Evolutionary conservation across 2,113 vertebrate genomes (phyloP).

Genomic region (Cinclus mexicanus): DNA sequence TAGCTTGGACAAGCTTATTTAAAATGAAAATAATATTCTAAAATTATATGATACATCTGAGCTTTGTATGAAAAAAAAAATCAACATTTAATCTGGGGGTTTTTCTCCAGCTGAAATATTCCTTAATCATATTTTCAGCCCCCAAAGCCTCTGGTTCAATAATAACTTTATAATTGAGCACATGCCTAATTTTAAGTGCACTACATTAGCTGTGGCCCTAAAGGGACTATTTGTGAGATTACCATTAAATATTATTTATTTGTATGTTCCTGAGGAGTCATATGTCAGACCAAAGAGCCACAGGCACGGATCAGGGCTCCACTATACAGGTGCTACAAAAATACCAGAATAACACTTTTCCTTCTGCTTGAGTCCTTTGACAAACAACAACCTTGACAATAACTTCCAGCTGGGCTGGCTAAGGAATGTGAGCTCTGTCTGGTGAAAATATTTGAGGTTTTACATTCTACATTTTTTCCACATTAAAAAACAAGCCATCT

Average conservation of each 20-base stretch:
- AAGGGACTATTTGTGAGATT: conserved; percentile 35
- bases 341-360: neutral
- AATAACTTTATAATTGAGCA: conserved; percentile 39
- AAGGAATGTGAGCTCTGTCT: conserved; percentile 21
- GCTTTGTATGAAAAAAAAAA: neutral
- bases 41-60: conserved; percentile 24
- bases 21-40: conserved; percentile 47
- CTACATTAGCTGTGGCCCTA: neutral
- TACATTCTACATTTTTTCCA: conserved; percentile 47
- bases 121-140: conserved; percentile 39
- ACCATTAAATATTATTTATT: neutral
- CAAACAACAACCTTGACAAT: conserved; percentile 14
- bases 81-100: neutral
- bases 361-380: conserved; percentile 1
- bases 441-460: conserved; percentile 55
- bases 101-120: conserved; percentile 33
- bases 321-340: conserved; percentile 31
- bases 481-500: conserved; percentile 11
- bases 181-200: conserved; percentile 20
- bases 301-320: neutral
- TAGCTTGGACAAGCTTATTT: conserved; percentile 23
- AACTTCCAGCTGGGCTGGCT: conserved; percentile 37
- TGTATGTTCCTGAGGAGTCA: neutral
- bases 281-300: neutral
- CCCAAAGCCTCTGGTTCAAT: neutral